Evolutionary conservation across 2,888 invertebrate genomes (phyloP), one percentile per base, ranked within the genome.

Genomic region (Dorcus hopei): DNA sequence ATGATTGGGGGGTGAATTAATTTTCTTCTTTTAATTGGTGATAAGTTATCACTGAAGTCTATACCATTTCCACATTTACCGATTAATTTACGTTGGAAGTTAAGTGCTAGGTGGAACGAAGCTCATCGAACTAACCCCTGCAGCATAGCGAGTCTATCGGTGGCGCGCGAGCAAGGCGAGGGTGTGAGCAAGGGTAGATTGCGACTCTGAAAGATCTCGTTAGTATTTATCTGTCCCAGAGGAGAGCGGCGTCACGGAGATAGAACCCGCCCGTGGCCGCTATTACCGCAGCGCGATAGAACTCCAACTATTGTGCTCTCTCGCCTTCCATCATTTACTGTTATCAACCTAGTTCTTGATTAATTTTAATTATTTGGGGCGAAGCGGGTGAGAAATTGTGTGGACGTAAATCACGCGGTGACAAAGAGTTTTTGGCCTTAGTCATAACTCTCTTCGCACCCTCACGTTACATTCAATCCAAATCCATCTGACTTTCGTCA

Each of bases 201-300:
- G 73, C 71, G 69, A 72, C 68, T 72, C 73, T 72, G 74, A 75
- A 75, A 77, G 75, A 75, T 76, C 77, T 77, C 76, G 76, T 77
- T 77, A 76, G 78, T 78, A 77, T 78, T 78, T 78, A 78, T 77
- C 74, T 73, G 72, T 76, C 78, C 77, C 76, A 61, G 64, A 72
- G 76, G 75, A 75, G 64, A 66, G 51, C 55, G 61, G 70, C 66
- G 68, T 63, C 64, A 65, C 68, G 63, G 66, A 70, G 72, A 71
- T 71, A 72, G 71, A 71, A 68, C 66, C 64, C 61, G 65, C 62
- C 63, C 66, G 65, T 67, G 68, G 67, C 65, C 66, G 64, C 61
- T 67, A 68, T 68, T 66, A 66, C 66, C 65, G 63, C 68, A 67
- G 66, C 48, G 39, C 52, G 49, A 52, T 63, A 54, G 59, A 47